Evolutionary conservation across 2,113 vertebrate species (phyloP).

Genomic region (Mirounga angustirostris): DNA sequence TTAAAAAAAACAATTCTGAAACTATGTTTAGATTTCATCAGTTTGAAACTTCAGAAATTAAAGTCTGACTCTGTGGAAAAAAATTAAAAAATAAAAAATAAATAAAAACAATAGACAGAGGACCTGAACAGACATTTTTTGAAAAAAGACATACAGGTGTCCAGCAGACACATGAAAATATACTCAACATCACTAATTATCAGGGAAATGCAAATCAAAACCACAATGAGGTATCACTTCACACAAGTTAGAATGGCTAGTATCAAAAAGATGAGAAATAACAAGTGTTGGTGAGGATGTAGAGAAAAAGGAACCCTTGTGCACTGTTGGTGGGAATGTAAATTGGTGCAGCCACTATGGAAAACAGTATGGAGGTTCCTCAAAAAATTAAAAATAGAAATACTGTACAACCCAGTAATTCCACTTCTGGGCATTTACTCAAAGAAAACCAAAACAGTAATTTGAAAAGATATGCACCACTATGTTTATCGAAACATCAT

Average conservation of each 20-base stretch:
- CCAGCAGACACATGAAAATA: neutral
- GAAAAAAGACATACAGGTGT: neutral
- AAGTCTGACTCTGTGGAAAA: no score
- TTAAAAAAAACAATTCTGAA: neutral
- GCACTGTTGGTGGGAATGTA: neutral
- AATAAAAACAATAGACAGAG: neutral
- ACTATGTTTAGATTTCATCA: conserved; percentile 25
- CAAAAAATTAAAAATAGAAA: neutral
- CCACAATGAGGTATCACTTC: no score
- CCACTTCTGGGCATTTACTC: neutral
- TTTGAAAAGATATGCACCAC: neutral
- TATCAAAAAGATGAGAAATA: neutral
- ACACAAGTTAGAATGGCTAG: neutral
- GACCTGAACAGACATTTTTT: neutral
- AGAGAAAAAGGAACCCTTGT: neutral
- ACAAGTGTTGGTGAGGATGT: neutral
- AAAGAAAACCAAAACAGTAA: neutral
- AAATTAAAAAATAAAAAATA: neutral
- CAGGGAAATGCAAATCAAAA: neutral
- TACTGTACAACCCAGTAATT: neutral
- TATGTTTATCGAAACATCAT: neutral
- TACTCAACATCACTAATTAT: neutral
- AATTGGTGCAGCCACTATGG: neutral
- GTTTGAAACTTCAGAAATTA: conserved; percentile 45
- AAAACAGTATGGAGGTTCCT: neutral